These are phyloP conservation scores for Prunella himalayana DNA, from an alignment of 2,113 vertebrate species.

Conservation along the genomic window DNA sequence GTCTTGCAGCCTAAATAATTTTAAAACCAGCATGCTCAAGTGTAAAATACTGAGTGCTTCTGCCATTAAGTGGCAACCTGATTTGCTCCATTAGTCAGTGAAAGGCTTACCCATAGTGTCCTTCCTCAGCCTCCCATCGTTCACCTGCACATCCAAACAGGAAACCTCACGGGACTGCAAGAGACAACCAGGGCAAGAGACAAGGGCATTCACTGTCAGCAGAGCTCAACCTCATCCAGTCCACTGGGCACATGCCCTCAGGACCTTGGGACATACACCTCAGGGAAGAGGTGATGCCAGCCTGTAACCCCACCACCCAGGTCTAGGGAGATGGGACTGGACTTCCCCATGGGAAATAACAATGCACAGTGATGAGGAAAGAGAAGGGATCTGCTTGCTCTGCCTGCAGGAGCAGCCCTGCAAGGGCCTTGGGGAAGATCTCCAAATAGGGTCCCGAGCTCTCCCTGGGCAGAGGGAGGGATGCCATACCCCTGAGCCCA, in stretches of 20 bases:
- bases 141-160: slow-evolving; percentile 67
- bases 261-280: accelerated
- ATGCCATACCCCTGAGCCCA: not conserved
- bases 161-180: slow-evolving; percentile 74
- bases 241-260: accelerated
- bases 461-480: accelerated
- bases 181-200: not conserved
- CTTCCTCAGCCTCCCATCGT: not conserved
- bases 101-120: slow-evolving; percentile 21
- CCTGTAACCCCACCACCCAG: accelerated
- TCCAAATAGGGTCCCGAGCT: not conserved
- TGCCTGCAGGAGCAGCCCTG: accelerated
- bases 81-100: accelerated
- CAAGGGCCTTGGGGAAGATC: not conserved
- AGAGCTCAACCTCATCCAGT: accelerated
- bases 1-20: not conserved
- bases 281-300: not conserved
- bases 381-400: not conserved
- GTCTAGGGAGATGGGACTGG: not conserved
- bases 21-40: not conserved
- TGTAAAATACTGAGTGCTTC: not conserved
- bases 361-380: not conserved
- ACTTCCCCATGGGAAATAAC: not conserved
- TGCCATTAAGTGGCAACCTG: not conserved
- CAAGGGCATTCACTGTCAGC: accelerated